phyloP scores from a whole-genome alignment of 2,113 vertebrate species.

The Globicephala melas region DNA sequence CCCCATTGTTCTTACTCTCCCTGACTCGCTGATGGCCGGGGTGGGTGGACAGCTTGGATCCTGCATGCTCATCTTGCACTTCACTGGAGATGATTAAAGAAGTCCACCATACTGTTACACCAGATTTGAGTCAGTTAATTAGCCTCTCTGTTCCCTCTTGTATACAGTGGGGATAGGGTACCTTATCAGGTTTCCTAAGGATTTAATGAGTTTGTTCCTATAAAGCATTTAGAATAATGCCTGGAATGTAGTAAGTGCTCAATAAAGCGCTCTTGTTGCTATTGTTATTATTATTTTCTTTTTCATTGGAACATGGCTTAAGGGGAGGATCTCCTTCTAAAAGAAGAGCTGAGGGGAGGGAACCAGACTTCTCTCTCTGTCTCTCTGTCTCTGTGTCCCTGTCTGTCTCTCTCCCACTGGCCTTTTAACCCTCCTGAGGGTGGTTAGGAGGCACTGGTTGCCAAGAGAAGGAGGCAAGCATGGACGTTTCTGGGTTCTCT shows the following conservation, averaged over 20 bases:
- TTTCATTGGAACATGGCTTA: background rate
- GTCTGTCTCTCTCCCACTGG: background rate
- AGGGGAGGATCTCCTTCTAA: background rate
- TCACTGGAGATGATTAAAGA: background rate
- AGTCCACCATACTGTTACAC: background rate
- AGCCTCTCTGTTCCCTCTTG: background rate
- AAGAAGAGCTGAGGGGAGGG: background rate
- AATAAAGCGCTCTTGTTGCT: background rate
- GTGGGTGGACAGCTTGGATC: background rate
- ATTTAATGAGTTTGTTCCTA: background rate
- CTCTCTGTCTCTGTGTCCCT: background rate
- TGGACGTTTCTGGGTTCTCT: background rate
- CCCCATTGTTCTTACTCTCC: background rate
- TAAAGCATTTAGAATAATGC: background rate
- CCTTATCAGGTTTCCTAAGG: background rate
- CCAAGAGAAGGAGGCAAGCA: background rate
- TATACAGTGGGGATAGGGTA: background rate
- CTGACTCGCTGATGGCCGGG: background rate
- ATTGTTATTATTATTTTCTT: background rate
- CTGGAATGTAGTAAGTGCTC: background rate
- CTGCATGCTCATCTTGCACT: accelerated
- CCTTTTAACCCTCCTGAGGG: background rate
- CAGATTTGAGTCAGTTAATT: background rate
- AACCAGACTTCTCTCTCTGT: background rate
- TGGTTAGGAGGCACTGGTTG: background rate